Evolutionary conservation across 2,113 vertebrate genomes (phyloP).

Genomic region (Tapirus terrestris): DNA sequence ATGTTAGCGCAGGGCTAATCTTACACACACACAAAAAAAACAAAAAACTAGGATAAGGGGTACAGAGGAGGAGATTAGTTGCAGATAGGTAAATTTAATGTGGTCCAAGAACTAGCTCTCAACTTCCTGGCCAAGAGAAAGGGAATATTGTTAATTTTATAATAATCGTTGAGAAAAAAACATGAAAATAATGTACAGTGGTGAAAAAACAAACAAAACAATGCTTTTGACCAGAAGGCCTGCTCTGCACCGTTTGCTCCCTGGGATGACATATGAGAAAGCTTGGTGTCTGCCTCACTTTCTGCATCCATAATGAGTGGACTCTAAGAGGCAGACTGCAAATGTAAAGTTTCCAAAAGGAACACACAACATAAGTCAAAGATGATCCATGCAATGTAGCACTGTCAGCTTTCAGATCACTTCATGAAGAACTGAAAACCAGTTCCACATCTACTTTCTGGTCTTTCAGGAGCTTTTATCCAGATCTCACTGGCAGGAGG

Average conservation of each 20-base stretch:
- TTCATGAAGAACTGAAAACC: not conserved
- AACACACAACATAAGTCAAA: not conserved
- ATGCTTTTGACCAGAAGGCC: not conserved
- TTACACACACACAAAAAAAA: too few species aligned
- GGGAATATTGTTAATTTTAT: not conserved
- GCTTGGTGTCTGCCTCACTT: not conserved
- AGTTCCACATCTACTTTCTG: not conserved
- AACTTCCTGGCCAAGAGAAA: conserved; percentile 42
- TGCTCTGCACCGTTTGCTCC: not conserved
- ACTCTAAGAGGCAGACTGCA: not conserved
- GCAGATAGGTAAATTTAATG: not conserved
- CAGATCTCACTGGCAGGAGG: not conserved
- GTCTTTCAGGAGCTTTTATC: not conserved
- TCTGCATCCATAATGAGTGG: not conserved
- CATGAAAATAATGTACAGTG: not conserved
- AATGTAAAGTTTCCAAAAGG: not conserved
- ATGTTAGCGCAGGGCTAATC: too few species aligned
- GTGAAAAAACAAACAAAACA: not conserved
- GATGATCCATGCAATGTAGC: not conserved
- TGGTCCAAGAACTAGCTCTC: not conserved
- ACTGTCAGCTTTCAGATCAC: not conserved
- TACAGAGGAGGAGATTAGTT: not conserved
- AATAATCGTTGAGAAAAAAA: not conserved
- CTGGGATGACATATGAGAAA: not conserved
- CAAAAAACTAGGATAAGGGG: too few species aligned